Conservation (phyloP, 2,113 vertebrate genomes). For the Vombatus ursinus region DNA sequence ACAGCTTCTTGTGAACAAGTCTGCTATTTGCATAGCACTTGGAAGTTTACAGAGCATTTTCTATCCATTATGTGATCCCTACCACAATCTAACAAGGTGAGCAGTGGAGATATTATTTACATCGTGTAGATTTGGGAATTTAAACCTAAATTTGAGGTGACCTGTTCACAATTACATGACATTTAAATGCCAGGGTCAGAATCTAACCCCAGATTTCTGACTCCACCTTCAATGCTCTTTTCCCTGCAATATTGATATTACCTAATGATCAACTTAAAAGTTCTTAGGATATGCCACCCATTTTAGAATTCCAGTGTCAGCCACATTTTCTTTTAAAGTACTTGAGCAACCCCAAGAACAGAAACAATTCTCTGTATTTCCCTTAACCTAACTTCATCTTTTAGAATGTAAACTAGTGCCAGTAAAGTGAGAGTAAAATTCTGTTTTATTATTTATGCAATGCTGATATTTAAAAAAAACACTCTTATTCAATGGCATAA, state of each 20-base stretch:
- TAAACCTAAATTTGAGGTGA: not conserved
- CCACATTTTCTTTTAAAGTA: no score
- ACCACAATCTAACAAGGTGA: not conserved
- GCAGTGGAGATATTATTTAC: not conserved
- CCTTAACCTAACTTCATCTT: no score
- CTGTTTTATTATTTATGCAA: no score
- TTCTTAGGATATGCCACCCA: no score
- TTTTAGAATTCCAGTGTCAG: no score
- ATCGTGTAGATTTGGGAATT: not conserved
- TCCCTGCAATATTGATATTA: not conserved
- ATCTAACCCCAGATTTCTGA: not conserved
- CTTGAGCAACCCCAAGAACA: no score
- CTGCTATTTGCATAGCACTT: not conserved
- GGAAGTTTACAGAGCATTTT: not conserved
- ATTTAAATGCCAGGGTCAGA: not conserved
- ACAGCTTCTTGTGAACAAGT: not conserved
- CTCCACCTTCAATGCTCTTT: not conserved
- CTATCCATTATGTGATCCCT: not conserved
- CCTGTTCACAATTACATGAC: not conserved
- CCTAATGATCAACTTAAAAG: not conserved
- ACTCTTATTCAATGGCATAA: no score
- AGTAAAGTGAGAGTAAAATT: no score
- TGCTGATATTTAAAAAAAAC: no score
- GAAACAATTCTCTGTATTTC: no score
- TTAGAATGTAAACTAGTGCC: no score